phyloP scores from a whole-genome alignment of 2,888 invertebrate genomes.

The Sipunculus nudus region DNA sequence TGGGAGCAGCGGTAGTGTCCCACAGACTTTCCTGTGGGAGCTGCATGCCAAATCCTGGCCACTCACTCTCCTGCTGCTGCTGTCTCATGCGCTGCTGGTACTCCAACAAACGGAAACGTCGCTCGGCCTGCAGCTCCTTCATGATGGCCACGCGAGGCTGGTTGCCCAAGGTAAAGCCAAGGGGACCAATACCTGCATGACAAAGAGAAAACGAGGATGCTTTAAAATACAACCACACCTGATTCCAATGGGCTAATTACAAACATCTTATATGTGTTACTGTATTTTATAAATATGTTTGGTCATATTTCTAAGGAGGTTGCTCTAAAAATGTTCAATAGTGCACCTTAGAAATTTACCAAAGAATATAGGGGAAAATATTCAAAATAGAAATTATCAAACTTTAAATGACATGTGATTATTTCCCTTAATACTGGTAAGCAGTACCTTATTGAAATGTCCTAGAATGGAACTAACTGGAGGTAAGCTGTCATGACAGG shows the following conservation, averaged over 20 bases:
- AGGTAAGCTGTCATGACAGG: no score
- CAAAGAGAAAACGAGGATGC: not conserved
- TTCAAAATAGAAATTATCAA: no score
- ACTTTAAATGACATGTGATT: no score
- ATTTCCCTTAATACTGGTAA: no score
- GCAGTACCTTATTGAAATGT: no score
- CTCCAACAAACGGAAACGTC: slow-evolving; percentile 53
- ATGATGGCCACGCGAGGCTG: slow-evolving; percentile 51
- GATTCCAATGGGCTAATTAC: not conserved
- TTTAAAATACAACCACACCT: not conserved
- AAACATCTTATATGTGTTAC: not conserved
- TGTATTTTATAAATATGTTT: no score
- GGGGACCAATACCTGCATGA: slow-evolving; percentile 2
- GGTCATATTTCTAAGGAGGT: no score
- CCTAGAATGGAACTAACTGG: no score
- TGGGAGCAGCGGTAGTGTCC: slow-evolving; percentile 51
- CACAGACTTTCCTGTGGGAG: slow-evolving; percentile 57
- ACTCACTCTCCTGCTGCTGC: slow-evolving; percentile 40
- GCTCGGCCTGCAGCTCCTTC: slow-evolving; percentile 57
- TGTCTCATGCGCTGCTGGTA: slow-evolving; percentile 44
- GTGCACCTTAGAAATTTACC: no score
- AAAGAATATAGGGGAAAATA: no score
- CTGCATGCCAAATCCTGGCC: slow-evolving; percentile 63
- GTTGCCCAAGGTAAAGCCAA: not conserved
- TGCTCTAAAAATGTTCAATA: no score